These are phyloP conservation scores for Lasioglossum zephyrum DNA, from an alignment of 2,888 invertebrate species.

Conservation along the genomic window DNA sequence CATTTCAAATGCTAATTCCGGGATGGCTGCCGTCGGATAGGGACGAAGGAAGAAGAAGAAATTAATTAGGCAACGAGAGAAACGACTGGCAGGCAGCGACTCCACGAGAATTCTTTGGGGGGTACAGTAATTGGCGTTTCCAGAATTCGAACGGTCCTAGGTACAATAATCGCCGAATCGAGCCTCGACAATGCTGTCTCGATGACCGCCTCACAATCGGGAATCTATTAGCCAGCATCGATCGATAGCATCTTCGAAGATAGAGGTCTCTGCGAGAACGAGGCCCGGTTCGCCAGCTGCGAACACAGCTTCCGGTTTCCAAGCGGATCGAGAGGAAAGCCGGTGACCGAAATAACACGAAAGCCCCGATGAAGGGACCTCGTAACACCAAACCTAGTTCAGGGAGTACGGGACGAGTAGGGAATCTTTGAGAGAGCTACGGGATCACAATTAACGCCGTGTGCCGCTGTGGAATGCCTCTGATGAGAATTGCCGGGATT, in stretches of 20 bases:
- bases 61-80: conserved; percentile 50
- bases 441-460: not conserved
- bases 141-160: conserved; percentile 42
- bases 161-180: conserved; percentile 37
- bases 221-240: conserved; percentile 32
- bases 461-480: not conserved
- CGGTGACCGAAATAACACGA: conserved; percentile 29
- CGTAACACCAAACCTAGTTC: conserved; percentile 7
- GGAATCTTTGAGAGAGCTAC: conserved; percentile 12
- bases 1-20: conserved; percentile 51
- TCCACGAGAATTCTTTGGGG: conserved; percentile 11
- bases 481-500: not conserved
- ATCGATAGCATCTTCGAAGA: conserved; percentile 23
- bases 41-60: conserved; percentile 6
- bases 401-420: not conserved
- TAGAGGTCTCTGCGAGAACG: not conserved
- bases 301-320: not conserved
- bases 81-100: not conserved
- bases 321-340: not conserved
- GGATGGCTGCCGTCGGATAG: not conserved
- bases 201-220: conserved; percentile 27
- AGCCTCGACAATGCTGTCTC: conserved; percentile 47
- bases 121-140: conserved; percentile 42
- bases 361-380: not conserved
- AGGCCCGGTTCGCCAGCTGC: not conserved